phyloP scores from a whole-genome alignment of 2,888 invertebrate genomes.

The Erebia aethiops region DNA sequence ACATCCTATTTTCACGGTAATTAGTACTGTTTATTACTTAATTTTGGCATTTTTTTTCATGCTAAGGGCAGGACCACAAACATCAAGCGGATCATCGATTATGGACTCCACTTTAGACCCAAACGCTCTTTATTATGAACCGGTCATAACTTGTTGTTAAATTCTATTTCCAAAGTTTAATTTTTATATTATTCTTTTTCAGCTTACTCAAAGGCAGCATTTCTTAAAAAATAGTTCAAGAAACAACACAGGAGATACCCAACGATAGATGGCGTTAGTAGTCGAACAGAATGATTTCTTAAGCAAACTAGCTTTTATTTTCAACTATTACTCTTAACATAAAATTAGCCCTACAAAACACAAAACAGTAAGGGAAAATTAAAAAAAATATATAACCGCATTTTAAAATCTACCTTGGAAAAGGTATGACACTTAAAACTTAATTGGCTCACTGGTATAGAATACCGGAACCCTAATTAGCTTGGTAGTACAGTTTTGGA shows the following conservation, averaged over 20 bases:
- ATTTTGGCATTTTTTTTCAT: too few species aligned
- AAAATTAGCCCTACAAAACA: background rate
- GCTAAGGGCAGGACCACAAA: too few species aligned
- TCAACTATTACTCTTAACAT: background rate
- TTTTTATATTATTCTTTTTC: too few species aligned
- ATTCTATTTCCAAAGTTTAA: too few species aligned
- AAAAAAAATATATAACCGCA: background rate
- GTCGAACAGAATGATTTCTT: background rate
- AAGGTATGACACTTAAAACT: background rate
- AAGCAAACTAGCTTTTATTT: background rate
- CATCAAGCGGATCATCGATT: too few species aligned
- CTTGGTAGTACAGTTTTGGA: background rate
- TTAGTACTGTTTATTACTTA: too few species aligned
- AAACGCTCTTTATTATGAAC: too few species aligned
- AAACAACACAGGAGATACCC: background rate
- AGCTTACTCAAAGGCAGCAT: background rate
- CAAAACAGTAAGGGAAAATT: background rate
- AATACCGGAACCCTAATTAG: background rate
- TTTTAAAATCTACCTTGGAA: background rate
- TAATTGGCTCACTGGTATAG: background rate
- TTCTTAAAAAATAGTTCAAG: background rate
- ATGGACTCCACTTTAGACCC: too few species aligned
- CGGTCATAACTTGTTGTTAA: too few species aligned
- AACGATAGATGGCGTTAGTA: constrained; percentile 14
- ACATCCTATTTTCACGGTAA: too few species aligned